phyloP scores from a whole-genome alignment of 2,888 invertebrate species.

The Sesamia inferens region DNA sequence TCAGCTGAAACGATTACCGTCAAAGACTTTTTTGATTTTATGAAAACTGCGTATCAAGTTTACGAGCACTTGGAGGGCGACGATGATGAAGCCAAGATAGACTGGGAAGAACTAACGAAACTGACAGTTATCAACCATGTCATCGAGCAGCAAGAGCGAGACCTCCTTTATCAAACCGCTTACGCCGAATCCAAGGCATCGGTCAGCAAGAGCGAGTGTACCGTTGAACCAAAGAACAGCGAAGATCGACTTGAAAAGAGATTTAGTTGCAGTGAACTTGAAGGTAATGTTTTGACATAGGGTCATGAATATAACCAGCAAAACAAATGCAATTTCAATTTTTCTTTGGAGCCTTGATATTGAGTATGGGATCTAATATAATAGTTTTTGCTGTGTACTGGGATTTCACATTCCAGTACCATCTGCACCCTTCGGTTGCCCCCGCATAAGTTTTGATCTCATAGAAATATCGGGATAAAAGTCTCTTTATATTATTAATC shows the following conservation, averaged over 20 bases:
- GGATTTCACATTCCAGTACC: too few relatives aligned
- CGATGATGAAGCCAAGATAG: constrained; percentile 84
- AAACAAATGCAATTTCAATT: too few relatives aligned
- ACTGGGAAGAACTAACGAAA: constrained; percentile 89
- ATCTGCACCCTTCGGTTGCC: too few relatives aligned
- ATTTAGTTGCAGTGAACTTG: constrained; percentile 83
- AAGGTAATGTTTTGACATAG: constrained; percentile 70
- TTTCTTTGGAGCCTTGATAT: background rate
- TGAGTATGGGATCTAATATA: background rate
- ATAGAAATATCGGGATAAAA: too few relatives aligned
- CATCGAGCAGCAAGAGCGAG: constrained; percentile 85
- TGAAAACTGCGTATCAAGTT: constrained; percentile 93
- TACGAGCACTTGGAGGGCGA: constrained; percentile 86
- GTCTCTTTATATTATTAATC: too few relatives aligned
- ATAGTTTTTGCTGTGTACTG: background rate
- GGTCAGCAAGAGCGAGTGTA: constrained; percentile 82
- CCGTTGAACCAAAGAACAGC: constrained; percentile 73
- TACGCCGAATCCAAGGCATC: constrained; percentile 77
- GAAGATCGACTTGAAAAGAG: constrained; percentile 78
- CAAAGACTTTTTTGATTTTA: constrained; percentile 93
- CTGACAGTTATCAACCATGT: constrained; percentile 87
- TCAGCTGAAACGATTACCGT: constrained; percentile 91
- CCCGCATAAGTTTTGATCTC: too few relatives aligned
- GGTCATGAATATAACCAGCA: background rate
- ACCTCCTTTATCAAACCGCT: constrained; percentile 80